Base-by-base conservation (phyloP, 2,888 invertebrate genomes). In the Ptychoptera albimana region DNA sequence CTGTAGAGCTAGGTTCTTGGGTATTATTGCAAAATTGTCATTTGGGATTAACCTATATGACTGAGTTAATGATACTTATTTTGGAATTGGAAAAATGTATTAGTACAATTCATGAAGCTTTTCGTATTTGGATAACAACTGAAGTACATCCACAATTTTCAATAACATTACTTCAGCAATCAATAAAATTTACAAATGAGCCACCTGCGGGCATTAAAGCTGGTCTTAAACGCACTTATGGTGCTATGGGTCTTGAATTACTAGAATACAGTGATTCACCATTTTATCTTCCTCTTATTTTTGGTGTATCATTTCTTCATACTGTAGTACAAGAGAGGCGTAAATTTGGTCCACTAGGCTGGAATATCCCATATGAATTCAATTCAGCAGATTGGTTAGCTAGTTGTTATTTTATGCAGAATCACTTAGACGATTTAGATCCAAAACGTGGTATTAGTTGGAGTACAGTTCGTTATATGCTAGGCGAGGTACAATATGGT, bases 401-500 rank as follows among this genome's bases (percentile, higher is more conserved):
- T 2, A 86, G 83, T 49, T 82, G 84, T 44, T 74, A 86, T 67
- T 89, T 87, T 58, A 74, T 86, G 5, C 87, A 88, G 57, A 88
- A 88, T 59, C 87, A 89, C 64, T 67, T 89, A 46, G 88, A 86
- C 56, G 76, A 78, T 47, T 69, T 83, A 50, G 86, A 87, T 57
- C 76, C 77, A 0, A 82, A 81, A 47, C 75, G 77, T 55, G 74
- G 74, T 15, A 76, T 83, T 32, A 84, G 81, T 56, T 86, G 84
- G 85, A 73, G 68, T 5, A 84, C 83, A 4, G 70, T 82, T 2
- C 74, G 84, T 74, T 91, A 91, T 56, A 91, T 91, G 88, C 68
- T 91, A 45, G 84, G 87, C 1, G 89, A 89, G 56, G 87, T 89
- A 2, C 89, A 89, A 56, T 91, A 89, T 57, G 91, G 89, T 3